A percentile compares a stretch with the other conserved stretches of the same genome.
phyloP scores from a whole-genome alignment of 2,888 invertebrate genomes.

The Phlogophora meticulosa region DNA sequence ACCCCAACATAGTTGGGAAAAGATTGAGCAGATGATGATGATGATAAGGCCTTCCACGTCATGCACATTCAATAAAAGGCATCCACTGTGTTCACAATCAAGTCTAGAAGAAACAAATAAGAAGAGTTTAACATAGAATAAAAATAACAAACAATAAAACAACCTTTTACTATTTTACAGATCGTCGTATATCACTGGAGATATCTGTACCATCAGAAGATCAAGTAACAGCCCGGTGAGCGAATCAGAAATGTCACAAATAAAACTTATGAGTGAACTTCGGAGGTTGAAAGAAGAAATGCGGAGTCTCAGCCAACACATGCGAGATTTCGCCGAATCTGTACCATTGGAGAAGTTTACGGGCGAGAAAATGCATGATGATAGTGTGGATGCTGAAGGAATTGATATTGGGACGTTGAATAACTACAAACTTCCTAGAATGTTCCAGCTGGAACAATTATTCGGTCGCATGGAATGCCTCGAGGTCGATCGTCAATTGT shows the following conservation, averaged over 20 bases:
- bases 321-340: background rate
- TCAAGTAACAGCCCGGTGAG: background rate
- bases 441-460: background rate
- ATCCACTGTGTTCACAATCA: too few relatives aligned
- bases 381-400: background rate
- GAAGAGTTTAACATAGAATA: too few relatives aligned
- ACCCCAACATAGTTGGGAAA: too few relatives aligned
- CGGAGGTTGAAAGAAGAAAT: background rate
- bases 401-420: conserved; percentile 2
- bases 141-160: too few relatives aligned
- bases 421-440: background rate
- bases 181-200: background rate
- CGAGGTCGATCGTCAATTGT: conserved; percentile 3
- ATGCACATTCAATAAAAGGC: too few relatives aligned
- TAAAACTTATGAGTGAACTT: background rate
- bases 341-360: background rate
- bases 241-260: background rate
- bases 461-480: background rate
- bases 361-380: background rate
- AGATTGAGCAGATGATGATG: too few relatives aligned
- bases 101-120: too few relatives aligned
- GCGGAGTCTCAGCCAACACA: background rate
- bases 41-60: too few relatives aligned
- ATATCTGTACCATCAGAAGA: background rate
- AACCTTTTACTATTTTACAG: conserved; percentile 11